Conservation (phyloP, 2,888 invertebrate species). For the Blastobasis lacticolella region DNA sequence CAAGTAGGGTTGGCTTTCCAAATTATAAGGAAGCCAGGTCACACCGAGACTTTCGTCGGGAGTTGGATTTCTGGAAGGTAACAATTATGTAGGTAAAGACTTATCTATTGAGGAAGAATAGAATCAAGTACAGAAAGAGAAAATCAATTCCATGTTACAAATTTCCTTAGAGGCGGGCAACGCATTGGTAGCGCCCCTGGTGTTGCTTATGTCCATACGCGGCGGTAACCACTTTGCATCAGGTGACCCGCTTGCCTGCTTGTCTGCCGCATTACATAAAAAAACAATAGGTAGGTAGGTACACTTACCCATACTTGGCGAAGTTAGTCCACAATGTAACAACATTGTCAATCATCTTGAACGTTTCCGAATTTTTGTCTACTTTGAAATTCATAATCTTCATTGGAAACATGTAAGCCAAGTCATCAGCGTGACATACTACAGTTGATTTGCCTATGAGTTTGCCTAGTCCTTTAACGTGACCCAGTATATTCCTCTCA, state of each 20-base stretch:
- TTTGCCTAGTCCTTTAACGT: conserved; percentile 9
- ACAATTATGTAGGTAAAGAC: no score
- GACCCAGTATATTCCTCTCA: conserved; percentile 25
- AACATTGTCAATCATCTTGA: conserved; percentile 24
- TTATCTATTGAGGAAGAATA: no score
- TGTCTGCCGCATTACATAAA: no score
- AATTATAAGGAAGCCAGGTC: conserved; percentile 16
- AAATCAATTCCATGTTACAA: no score
- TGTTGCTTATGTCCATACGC: no score
- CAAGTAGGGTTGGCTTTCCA: conserved; percentile 15
- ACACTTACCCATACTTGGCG: conserved; percentile 33
- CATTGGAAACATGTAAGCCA: conserved; percentile 26
- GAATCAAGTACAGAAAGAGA: no score
- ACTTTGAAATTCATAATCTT: conserved; percentile 15
- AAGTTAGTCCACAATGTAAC: conserved; percentile 36
- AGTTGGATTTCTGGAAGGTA: conserved; percentile 22
- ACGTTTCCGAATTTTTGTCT: conserved; percentile 18
- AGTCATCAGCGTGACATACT: conserved; percentile 27
- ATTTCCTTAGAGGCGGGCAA: no score
- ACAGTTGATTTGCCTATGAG: conserved; percentile 15
- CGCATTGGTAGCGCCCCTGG: no score
- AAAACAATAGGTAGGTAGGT: neutral
- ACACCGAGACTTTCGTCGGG: conserved; percentile 17
- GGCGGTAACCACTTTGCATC: no score
- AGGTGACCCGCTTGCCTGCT: no score